phyloP scores from a whole-genome alignment of 1,140 invertebrate species.

The Danaus melanippus region DNA sequence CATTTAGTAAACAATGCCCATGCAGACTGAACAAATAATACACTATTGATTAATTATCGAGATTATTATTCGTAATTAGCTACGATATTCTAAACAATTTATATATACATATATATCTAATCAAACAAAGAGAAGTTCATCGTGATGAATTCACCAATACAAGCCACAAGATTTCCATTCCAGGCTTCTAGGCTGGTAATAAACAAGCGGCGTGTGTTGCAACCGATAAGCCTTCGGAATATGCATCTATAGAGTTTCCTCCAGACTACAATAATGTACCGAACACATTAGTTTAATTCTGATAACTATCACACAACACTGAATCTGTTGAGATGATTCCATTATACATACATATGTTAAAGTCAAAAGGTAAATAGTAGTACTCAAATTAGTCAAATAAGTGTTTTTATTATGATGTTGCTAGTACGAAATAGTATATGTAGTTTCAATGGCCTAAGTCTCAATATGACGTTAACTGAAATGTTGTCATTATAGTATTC shows the following conservation, averaged over 20 bases:
- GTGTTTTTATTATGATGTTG: no score
- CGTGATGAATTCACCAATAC: neutral
- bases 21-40: slow-evolving; percentile 62
- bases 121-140: no score
- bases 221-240: slow-evolving; percentile 53
- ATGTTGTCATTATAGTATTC: slow-evolving; percentile 5
- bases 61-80: slow-evolving; percentile 43
- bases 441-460: no score
- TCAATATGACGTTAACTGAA: neutral
- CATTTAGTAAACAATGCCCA: slow-evolving; percentile 56
- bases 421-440: no score
- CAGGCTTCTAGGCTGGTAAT: slow-evolving; percentile 23
- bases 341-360: no score
- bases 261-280: slow-evolving; percentile 8
- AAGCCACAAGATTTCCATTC: slow-evolving; percentile 7
- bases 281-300: neutral
- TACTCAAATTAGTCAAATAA: no score
- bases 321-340: no score
- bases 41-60: slow-evolving; percentile 49
- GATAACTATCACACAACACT: no score
- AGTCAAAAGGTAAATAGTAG: no score
- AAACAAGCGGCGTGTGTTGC: slow-evolving; percentile 57
- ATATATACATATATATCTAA: no score
- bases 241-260: slow-evolving; percentile 26
- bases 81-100: slow-evolving; percentile 11